phyloP scores from a whole-genome alignment of 2,113 vertebrate genomes.

The Prunella himalayana region DNA sequence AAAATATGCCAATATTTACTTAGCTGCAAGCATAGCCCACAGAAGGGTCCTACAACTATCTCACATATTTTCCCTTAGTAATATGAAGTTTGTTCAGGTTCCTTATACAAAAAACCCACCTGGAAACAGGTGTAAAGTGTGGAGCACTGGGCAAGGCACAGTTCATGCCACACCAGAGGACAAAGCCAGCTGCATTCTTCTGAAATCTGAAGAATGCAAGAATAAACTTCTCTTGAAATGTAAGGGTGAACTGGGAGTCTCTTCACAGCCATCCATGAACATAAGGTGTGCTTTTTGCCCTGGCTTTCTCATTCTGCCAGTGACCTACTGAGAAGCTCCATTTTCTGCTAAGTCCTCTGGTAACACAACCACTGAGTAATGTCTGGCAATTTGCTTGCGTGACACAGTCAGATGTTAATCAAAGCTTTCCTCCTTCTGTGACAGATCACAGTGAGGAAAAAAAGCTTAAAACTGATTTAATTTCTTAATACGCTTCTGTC shows the following conservation, averaged over 20 bases:
- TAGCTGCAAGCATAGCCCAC: neutral
- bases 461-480: conserved; percentile 54
- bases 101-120: neutral
- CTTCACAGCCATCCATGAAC: neutral
- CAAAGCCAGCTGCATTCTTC: neutral
- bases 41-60: neutral
- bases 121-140: neutral
- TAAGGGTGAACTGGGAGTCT: neutral
- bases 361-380: neutral
- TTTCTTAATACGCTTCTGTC: conserved; percentile 54
- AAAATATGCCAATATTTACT: neutral
- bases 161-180: neutral
- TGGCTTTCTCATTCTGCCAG: neutral
- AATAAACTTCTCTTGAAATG: neutral
- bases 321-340: neutral
- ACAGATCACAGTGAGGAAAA: conserved; percentile 37
- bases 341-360: neutral
- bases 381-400: conserved; percentile 26
- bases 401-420: conserved; percentile 33
- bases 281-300: neutral
- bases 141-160: neutral
- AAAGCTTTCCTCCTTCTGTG: conserved; percentile 17
- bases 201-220: neutral
- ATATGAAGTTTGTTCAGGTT: conserved; percentile 1
- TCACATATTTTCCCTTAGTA: neutral